Conservation (phyloP, 2,888 invertebrate species). For the Cryptosula pallasiana region DNA sequence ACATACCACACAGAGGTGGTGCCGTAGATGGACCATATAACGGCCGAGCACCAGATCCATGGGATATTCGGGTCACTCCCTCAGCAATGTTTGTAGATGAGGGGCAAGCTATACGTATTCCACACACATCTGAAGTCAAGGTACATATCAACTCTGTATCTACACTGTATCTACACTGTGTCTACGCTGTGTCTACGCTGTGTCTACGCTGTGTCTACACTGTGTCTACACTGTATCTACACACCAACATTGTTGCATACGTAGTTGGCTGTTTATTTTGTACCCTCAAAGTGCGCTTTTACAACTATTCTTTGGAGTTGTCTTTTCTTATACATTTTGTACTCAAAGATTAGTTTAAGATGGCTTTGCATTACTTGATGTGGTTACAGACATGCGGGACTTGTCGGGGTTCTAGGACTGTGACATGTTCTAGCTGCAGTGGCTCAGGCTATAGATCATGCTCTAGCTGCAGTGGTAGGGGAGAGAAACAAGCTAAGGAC, state of each 20-base stretch:
- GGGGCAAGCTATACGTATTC: neutral
- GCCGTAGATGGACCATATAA: neutral
- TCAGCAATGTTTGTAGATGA: neutral
- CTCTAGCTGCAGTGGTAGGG: neutral
- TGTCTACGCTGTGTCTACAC: no score
- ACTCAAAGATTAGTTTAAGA: no score
- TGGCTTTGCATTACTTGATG: no score
- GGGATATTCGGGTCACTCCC: neutral
- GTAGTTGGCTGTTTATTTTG: no score
- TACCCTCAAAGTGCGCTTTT: no score
- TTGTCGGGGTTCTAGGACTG: neutral
- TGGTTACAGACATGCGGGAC: neutral
- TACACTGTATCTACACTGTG: no score
- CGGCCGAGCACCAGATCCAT: neutral
- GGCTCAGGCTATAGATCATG: neutral
- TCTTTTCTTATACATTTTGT: no score
- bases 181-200: no score
- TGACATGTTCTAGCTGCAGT: neutral
- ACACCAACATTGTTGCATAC: no score
- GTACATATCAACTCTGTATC: neutral
- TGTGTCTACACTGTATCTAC: no score
- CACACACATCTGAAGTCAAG: conserved; percentile 3
- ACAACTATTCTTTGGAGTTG: no score
- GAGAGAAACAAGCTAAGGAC: neutral
- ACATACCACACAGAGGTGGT: neutral